Conservation (phyloP, 2,888 invertebrate genomes). For the Capitulum mitella region DNA sequence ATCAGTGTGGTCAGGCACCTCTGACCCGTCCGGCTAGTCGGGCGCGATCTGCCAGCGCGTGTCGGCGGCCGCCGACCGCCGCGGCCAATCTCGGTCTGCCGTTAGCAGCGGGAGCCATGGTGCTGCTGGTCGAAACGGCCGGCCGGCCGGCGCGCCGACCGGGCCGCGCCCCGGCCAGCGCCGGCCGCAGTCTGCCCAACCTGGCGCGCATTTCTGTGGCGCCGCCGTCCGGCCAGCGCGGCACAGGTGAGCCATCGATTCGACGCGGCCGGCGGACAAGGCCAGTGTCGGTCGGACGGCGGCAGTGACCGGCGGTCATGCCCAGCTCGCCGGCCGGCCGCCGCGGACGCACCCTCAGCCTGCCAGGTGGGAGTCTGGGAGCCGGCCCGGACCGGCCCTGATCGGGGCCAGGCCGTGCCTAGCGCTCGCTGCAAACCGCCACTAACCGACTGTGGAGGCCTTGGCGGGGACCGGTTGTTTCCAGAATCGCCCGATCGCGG, state of each 20-base stretch:
- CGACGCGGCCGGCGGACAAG: not conserved
- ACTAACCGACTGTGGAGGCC: too few relatives aligned
- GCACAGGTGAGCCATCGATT: conserved; percentile 9
- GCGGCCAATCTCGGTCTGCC: too few relatives aligned
- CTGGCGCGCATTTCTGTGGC: not conserved
- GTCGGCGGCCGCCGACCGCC: too few relatives aligned
- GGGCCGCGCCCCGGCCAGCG: conserved; percentile 7
- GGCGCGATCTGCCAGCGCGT: too few relatives aligned
- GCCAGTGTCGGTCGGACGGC: not conserved
- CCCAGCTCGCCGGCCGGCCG: not conserved
- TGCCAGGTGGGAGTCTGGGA: not conserved
- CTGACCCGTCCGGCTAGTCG: too few relatives aligned
- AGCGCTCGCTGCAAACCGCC: too few relatives aligned
- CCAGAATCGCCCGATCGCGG: too few relatives aligned
- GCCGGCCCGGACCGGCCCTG: not conserved
- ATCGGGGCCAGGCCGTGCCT: too few relatives aligned
- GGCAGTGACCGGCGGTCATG: not conserved
- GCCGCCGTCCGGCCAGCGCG: not conserved
- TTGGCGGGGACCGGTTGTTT: too few relatives aligned
- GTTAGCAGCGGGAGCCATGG: not conserved
- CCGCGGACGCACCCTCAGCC: not conserved
- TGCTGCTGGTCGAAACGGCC: not conserved
- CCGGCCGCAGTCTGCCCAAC: conserved; percentile 20
- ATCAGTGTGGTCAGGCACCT: too few relatives aligned
- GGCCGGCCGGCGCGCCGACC: not conserved